Evolutionary conservation across 1,140 invertebrate genomes (phyloP).

Genomic region (Chrysopa pallens): DNA sequence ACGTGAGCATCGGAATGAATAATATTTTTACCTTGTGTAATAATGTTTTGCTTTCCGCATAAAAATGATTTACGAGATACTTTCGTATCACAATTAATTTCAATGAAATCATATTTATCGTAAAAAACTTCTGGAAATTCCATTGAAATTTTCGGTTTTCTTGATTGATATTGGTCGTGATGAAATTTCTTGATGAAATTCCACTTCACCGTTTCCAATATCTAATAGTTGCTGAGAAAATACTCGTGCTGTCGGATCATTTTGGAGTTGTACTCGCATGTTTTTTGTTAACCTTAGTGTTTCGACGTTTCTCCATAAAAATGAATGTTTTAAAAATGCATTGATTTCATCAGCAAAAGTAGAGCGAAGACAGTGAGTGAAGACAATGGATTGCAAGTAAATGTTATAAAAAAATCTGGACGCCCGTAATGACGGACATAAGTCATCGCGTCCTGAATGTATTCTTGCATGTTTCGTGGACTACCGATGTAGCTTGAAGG

Average conservation of each 20-base stretch:
- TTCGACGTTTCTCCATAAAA: slow-evolving; percentile 19
- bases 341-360: slow-evolving; percentile 24
- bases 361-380: slow-evolving; percentile 16
- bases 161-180: too few relatives aligned
- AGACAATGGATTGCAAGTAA: slow-evolving; percentile 30
- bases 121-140: too few relatives aligned
- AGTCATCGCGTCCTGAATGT: slow-evolving; percentile 22
- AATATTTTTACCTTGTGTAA: too few relatives aligned
- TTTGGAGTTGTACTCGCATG: slow-evolving; percentile 12
- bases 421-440: slow-evolving; percentile 20
- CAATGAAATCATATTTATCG: too few relatives aligned
- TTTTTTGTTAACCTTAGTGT: slow-evolving; percentile 15
- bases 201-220: slow-evolving; percentile 10
- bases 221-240: slow-evolving; percentile 15
- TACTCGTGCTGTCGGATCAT: slow-evolving; percentile 9
- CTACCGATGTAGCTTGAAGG: slow-evolving; percentile 15
- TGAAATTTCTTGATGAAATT: slow-evolving; percentile 4
- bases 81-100: too few relatives aligned
- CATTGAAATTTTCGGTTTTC: too few relatives aligned
- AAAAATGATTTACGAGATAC: too few relatives aligned
- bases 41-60: too few relatives aligned
- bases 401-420: slow-evolving; percentile 25
- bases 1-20: too few relatives aligned
- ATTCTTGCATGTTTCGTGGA: slow-evolving; percentile 23
- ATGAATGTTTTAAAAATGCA: slow-evolving; percentile 24